Evolutionary conservation across 2,888 invertebrate genomes (phyloP), one percentile per base, ranked within the genome.

Genomic region (Sesia apiformis): DNA sequence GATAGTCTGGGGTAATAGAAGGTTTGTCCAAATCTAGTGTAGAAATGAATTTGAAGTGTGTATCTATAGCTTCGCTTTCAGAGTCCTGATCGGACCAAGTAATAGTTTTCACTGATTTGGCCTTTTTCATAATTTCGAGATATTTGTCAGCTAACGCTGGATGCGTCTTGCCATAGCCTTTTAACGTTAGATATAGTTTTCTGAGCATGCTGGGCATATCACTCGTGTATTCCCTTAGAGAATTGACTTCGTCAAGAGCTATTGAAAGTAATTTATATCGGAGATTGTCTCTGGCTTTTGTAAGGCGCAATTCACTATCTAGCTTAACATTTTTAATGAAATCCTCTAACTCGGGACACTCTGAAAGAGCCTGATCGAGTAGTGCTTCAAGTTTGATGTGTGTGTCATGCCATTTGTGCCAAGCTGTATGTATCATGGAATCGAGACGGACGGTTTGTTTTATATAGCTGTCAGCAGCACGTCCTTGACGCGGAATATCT

Each of bases 61-160:
- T 56, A 0, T 76, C 58, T 46, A 83, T 81, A 3, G 55, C 65
- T 42, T 80, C 78, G 0, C 57, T 53, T n/a, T 55, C 54, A 5
- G 57, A 53, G 6, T 84, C 81, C 46, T 76, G 76, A 60, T 92
- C 92, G 0, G 90, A 89, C 92, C 93, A 94, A 6, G 90, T 90
- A 7, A 94, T 92, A 40, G 85, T 85, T 66, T 91, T 91, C 1
- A 90, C 86, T 0, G 91, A 91, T 64, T 93, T 93, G 0, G 91
- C 84, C 57, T 90, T 88, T 59, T 90, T 91, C 63, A 92, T 85
- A 0, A 93, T 67, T 4, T 91, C 90, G 39, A 92, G 74, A 60
- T 93, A 94, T 58, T 93, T 91, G 0, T 79, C 71, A 0, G 88
- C 90, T 63, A 93, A 74, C 0, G 87, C 78, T 0, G 92, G 90